A percentile compares a stretch with the other conserved stretches of the same genome.
Evolutionary conservation across 2,888 invertebrate species (phyloP).

Genomic region (Blastobasis lacticolella): DNA sequence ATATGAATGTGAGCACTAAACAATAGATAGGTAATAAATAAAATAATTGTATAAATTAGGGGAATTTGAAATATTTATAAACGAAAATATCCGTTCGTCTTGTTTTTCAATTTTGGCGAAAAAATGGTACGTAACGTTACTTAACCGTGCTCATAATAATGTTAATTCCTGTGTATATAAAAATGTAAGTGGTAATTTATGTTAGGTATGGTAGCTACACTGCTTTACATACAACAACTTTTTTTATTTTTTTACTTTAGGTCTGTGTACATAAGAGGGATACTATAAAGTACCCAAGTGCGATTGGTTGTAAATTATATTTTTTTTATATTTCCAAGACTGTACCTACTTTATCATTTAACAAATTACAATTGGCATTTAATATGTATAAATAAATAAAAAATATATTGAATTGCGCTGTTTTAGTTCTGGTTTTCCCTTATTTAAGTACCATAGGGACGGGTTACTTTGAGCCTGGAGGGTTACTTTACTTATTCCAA

Average conservation of each 20-base stretch:
- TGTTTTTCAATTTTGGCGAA: conserved; percentile 10
- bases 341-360: conserved; percentile 65
- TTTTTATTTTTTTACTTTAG: conserved; percentile 28
- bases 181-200: conserved; percentile 18
- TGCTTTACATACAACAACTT: conserved; percentile 21
- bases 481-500: no score
- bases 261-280: conserved; percentile 33
- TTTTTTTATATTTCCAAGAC: conserved; percentile 68
- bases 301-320: conserved; percentile 61
- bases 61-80: conserved; percentile 32
- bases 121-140: conserved; percentile 17
- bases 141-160: conserved; percentile 33
- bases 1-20: conserved; percentile 48
- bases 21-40: conserved; percentile 51
- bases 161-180: conserved; percentile 67
- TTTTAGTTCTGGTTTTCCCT: conserved; percentile 34
- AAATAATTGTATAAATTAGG: conserved; percentile 54
- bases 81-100: conserved; percentile 11
- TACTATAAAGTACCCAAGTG: conserved; percentile 24
- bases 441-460: no score
- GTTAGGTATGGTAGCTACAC: conserved; percentile 23
- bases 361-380: conserved; percentile 61
- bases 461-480: no score
- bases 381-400: conserved; percentile 69
- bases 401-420: conserved; percentile 51